Conservation (phyloP, 2,797 vertebrate species). For the Hybognathus amarus region DNA sequence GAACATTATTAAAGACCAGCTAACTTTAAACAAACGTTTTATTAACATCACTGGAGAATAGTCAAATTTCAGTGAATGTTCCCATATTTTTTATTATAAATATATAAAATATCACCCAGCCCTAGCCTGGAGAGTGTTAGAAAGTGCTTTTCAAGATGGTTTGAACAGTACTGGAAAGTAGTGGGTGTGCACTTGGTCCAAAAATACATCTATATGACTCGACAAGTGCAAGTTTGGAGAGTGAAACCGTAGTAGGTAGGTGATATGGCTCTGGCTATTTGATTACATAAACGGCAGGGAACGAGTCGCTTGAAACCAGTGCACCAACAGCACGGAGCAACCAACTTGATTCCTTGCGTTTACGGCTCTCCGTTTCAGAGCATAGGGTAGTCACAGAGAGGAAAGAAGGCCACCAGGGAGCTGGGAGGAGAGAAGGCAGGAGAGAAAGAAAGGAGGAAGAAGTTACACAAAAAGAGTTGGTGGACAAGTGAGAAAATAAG, state of each 20-base stretch:
- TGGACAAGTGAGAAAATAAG: conserved; percentile 30
- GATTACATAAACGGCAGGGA: conserved; percentile 12
- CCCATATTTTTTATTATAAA: not conserved
- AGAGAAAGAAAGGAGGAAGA: not conserved
- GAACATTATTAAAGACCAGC: not conserved
- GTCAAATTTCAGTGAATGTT: not conserved
- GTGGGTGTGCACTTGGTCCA: conserved; percentile 9
- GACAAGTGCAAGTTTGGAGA: conserved; percentile 10
- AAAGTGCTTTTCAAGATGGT: not conserved
- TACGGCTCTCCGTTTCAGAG: conserved; percentile 37
- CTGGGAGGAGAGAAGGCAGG: conserved; percentile 50
- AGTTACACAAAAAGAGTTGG: conserved; percentile 7
- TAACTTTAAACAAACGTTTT: not conserved
- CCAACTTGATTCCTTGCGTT: conserved; percentile 1
- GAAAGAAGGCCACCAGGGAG: conserved; percentile 59
- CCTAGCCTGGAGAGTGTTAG: not conserved
- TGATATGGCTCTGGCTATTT: not conserved
- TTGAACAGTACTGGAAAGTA: conserved; percentile 8
- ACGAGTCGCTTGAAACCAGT: conserved; percentile 22
- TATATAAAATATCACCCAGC: not conserved
- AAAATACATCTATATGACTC: conserved; percentile 2
- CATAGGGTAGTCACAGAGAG: conserved; percentile 60
- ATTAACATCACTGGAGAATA: not conserved
- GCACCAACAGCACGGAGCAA: conserved; percentile 25
- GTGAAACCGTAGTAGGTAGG: not conserved